Base-by-base conservation (phyloP, 2,113 vertebrate species). In the Craseonycteris thonglongyai region DNA sequence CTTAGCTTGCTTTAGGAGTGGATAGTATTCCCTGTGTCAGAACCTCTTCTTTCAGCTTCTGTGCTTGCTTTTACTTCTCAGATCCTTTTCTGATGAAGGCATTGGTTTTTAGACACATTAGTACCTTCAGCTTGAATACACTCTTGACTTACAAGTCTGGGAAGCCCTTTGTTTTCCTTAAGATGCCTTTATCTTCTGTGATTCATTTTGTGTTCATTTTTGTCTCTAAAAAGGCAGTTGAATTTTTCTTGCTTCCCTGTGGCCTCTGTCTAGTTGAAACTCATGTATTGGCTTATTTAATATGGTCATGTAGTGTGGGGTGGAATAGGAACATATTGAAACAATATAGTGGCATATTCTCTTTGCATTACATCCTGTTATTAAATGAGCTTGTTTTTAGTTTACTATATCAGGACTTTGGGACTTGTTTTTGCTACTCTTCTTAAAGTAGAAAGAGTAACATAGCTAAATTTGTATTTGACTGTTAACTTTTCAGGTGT, bases 231-330 rank as follows among this genome's bases (percentile, higher is more conserved):
- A 92, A 87, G 47, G 35, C 35, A 79, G 45, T n/a, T 80, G 65
- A 59, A 18, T 92, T 79, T 95, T 91, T 28, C 35, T 80, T 69
- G 58, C 59, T 97, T 93, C 51, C 38, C 8, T 79, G 16, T 93
- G 58, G n/a, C 47, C 16, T 91, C 72, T 85, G 76, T 90, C 38
- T 93, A 5, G n/a, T 35, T 21, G 33, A 58, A 84, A 84, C 33
- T 76, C 7, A 30, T 19, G 0, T 33, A 51, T 28, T 89, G 35
- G 59, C 30, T 40, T 88, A 71, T 54, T 83, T 87, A 79, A 54
- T 59, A 80, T 92, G 71, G 66, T 71, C 56, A 18, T 42, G 0
- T 2, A 42, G 22, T 69, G 4, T 88, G 38, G 56, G 21, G 47
- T 80, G n/a, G 90, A 92, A 66, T 42, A 72, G 86, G 54, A 49